Percentiles rank a stretch among this genome's conserved stretches.
Conservation (phyloP, 92 coral and sea anemone genomes). For the Micromussa lordhowensis region DNA sequence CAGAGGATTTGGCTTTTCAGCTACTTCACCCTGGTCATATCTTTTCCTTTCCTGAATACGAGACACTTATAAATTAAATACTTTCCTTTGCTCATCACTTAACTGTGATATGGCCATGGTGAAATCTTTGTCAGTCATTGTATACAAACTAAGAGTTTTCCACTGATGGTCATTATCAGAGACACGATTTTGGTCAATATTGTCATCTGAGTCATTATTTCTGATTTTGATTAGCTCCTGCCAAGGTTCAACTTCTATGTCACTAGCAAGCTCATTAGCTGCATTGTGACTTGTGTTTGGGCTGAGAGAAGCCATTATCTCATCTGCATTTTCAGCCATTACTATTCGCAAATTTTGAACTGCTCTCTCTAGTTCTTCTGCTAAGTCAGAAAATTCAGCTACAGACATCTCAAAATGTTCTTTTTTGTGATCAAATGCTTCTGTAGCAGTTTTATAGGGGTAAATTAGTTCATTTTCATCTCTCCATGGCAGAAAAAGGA, state of each 20-base stretch:
- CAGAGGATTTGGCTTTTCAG: no score
- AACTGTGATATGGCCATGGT: no score
- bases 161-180: no score
- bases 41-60: no score
- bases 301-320: conserved; percentile 8
- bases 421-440: conserved; percentile 28
- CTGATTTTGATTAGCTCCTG: background rate
- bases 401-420: conserved; percentile 30
- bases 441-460: conserved; percentile 30
- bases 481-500: conserved; percentile 35
- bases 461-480: conserved; percentile 35
- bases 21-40: no score
- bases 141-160: no score
- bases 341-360: conserved; percentile 36
- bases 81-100: no score
- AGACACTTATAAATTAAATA: no score
- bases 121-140: no score
- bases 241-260: background rate
- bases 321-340: conserved; percentile 19
- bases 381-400: conserved; percentile 11
- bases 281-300: conserved; percentile 25
- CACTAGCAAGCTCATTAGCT: background rate
- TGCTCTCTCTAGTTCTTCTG: conserved; percentile 49
- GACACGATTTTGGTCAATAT: no score
- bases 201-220: background rate